Percentiles rank a stretch among this genome's conserved stretches.
Conservation (phyloP, 92 coral and sea anemone species). For the Epizoanthus rinbou region DNA sequence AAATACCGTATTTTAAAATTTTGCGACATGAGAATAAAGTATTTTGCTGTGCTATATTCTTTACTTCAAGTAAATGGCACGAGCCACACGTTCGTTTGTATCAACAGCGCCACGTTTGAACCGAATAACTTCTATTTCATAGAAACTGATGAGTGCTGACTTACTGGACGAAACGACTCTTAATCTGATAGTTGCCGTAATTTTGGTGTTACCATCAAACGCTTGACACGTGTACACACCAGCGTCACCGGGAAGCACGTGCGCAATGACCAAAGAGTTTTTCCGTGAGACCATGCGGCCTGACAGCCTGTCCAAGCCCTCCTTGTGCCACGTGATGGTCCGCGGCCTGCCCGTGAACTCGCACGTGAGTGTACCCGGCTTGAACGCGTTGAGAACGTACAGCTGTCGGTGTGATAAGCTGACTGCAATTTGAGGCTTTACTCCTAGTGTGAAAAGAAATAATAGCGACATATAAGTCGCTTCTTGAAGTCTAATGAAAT, state of each 20-base stretch:
- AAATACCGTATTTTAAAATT: too few relatives aligned
- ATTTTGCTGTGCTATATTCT: too few relatives aligned
- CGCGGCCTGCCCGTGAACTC: constrained; percentile 64
- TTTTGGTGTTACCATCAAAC: constrained; percentile 53
- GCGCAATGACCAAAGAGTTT: constrained; percentile 63
- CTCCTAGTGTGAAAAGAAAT: not conserved
- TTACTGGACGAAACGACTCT: constrained; percentile 63
- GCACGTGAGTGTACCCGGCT: constrained; percentile 64
- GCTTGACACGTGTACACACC: constrained; percentile 76
- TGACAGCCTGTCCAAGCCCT: constrained; percentile 67
- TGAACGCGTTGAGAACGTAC: constrained; percentile 50
- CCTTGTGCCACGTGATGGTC: constrained; percentile 77
- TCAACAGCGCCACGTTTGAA: not conserved
- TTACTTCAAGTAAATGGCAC: too few relatives aligned
- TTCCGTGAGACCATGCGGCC: constrained; percentile 75
- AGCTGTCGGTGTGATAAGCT: constrained; percentile 62
- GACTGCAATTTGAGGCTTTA: constrained; percentile 34
- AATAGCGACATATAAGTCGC: not conserved
- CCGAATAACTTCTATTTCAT: too few relatives aligned
- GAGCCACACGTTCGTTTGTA: too few relatives aligned
- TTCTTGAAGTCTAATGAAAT: too few relatives aligned
- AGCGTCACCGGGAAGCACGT: constrained; percentile 62
- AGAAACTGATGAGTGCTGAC: constrained; percentile 3
- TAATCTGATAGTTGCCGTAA: constrained; percentile 63
- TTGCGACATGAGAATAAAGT: too few relatives aligned